Percentiles rank a stretch among this genome's conserved stretches.
Evolutionary conservation across 2,113 vertebrate genomes (phyloP).

Genomic region (Pungitius pungitius): DNA sequence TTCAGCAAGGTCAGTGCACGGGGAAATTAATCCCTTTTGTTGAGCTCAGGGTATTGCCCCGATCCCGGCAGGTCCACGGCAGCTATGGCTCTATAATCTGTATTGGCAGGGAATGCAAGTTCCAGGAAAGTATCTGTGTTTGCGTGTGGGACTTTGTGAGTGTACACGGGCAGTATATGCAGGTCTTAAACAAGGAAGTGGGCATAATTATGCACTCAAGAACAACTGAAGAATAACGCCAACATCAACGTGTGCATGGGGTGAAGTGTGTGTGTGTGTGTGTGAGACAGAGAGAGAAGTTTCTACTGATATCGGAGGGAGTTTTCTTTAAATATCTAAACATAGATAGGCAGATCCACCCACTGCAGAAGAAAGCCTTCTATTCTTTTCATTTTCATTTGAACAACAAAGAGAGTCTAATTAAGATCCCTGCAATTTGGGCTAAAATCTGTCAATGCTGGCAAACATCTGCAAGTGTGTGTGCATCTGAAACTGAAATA

Average conservation of each 20-base stretch:
- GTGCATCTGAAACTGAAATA: slow-evolving; percentile 58
- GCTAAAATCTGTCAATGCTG: slow-evolving; percentile 15
- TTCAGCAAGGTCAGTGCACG: slow-evolving; percentile 66
- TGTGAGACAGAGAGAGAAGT: background rate
- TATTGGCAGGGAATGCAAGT: slow-evolving; percentile 48
- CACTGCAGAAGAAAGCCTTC: slow-evolving; percentile 11
- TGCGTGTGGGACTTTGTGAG: slow-evolving; percentile 1
- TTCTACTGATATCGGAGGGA: slow-evolving; percentile 16
- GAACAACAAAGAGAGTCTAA: slow-evolving; percentile 3
- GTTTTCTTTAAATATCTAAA: slow-evolving; percentile 16
- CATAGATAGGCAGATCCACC: slow-evolving; percentile 17
- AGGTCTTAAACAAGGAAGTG: slow-evolving; percentile 44
- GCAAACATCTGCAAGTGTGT: slow-evolving; percentile 5
- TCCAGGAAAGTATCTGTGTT: slow-evolving; percentile 5
- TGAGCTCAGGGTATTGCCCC: slow-evolving; percentile 63
- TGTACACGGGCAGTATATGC: slow-evolving; percentile 3
- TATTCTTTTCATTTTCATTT: slow-evolving; percentile 11
- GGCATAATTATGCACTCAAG: slow-evolving; percentile 41
- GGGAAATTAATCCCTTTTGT: slow-evolving; percentile 78
- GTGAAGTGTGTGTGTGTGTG: background rate
- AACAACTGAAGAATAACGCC: slow-evolving; percentile 5
- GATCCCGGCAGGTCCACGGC: slow-evolving; percentile 69
- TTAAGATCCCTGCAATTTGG: slow-evolving; percentile 18
- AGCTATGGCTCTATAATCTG: slow-evolving; percentile 57
- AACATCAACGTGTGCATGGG: background rate